Conservation (phyloP, 2,113 vertebrate species). For the Neofelis nebulosa region DNA sequence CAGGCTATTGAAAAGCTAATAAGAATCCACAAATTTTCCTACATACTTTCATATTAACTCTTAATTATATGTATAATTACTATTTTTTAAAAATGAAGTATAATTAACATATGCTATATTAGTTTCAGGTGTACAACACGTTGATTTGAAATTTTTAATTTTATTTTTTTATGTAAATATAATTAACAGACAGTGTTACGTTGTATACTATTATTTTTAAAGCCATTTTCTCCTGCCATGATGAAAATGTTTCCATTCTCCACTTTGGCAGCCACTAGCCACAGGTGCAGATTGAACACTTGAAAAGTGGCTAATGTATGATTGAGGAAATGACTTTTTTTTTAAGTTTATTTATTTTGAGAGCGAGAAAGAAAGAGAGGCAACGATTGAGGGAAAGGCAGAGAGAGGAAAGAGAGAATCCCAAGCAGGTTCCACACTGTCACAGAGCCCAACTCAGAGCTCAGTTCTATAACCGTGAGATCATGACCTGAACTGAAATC, state of each 20-base stretch:
- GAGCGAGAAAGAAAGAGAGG: too few relatives aligned
- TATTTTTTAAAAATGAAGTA: too few relatives aligned
- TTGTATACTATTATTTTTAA: background rate
- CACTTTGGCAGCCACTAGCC: background rate
- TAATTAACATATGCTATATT: background rate
- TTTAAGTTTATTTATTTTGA: too few relatives aligned
- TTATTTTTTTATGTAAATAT: too few relatives aligned
- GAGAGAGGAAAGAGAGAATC: too few relatives aligned
- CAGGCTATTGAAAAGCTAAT: background rate
- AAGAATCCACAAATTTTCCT: background rate
- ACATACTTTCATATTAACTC: constrained; percentile 26
- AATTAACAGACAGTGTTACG: too few relatives aligned
- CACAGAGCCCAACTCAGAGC: too few relatives aligned
- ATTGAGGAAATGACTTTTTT: background rate
- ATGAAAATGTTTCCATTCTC: background rate
- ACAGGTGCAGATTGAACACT: background rate
- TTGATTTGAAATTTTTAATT: background rate
- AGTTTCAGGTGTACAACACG: background rate
- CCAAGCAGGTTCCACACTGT: too few relatives aligned
- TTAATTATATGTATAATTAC: background rate
- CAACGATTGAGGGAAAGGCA: too few relatives aligned
- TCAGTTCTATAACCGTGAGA: too few relatives aligned
- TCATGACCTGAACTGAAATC: too few relatives aligned
- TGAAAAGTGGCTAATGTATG: background rate
- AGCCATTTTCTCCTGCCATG: background rate